These are phyloP conservation scores for Glareola pratincola DNA, from an alignment of 2,113 vertebrate species.

Conservation along the genomic window DNA sequence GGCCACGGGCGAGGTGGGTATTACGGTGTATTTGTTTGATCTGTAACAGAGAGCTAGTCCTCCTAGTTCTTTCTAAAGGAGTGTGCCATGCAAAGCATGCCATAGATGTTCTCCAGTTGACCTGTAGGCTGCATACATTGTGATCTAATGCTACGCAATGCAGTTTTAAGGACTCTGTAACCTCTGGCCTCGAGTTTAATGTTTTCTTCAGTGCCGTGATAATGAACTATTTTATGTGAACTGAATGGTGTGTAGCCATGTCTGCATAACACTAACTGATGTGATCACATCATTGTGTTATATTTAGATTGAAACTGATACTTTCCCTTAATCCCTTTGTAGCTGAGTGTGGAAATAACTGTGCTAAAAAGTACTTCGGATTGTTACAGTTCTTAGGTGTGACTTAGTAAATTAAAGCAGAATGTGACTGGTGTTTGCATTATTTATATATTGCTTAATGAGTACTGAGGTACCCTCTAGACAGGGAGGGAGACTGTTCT, in stretches of 20 bases:
- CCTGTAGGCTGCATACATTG: not conserved
- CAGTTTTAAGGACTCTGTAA: not conserved
- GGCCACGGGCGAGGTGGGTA: constrained; percentile 85
- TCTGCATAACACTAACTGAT: not conserved
- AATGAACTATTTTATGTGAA: not conserved
- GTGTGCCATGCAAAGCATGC: not conserved
- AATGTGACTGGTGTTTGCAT: not conserved
- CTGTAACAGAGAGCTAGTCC: not conserved
- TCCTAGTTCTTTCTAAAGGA: not conserved
- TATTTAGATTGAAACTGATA: not conserved
- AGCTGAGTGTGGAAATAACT: not conserved
- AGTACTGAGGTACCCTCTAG: not conserved
- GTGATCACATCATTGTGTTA: not conserved
- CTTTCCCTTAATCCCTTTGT: not conserved
- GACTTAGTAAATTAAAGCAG: not conserved
- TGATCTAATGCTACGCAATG: not conserved
- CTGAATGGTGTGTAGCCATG: not conserved
- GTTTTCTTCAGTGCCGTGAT: not conserved
- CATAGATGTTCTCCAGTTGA: not conserved
- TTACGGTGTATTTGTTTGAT: not conserved
- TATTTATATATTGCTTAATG: not conserved
- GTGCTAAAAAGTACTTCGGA: not conserved
- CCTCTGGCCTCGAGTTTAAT: not conserved
- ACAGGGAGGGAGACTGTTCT: not conserved
- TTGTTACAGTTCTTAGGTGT: not conserved